Conservation (phyloP, 2,797 vertebrate species). For the Rhinella marina region DNA sequence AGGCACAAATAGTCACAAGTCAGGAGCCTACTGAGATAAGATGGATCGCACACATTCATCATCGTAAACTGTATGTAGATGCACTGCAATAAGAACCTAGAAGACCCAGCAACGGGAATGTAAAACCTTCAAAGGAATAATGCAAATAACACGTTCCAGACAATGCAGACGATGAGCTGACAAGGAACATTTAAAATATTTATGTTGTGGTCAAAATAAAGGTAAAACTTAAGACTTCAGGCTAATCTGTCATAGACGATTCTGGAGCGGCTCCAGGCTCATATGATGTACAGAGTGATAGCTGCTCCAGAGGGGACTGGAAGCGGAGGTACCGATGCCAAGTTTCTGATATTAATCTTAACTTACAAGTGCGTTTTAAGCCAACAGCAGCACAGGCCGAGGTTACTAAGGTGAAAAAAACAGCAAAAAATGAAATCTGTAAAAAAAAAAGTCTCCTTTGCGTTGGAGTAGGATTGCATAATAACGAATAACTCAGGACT, state of each 20-base stretch:
- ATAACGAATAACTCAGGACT: constrained; percentile 3
- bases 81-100: neutral
- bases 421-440: neutral
- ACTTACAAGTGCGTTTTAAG: constrained; percentile 20
- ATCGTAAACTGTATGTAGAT: neutral
- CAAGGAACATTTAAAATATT: constrained; percentile 42
- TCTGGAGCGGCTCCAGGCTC: constrained; percentile 27
- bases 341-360: constrained; percentile 44
- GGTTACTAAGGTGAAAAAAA: constrained; percentile 33
- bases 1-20: neutral
- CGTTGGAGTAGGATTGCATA: constrained; percentile 5
- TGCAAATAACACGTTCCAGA: constrained; percentile 41
- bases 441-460: neutral
- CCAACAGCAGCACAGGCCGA: constrained; percentile 31
- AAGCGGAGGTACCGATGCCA: constrained; percentile 28
- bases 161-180: constrained; percentile 10
- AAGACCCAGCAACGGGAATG: neutral
- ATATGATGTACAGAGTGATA: constrained; percentile 54
- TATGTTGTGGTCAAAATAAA: constrained; percentile 50
- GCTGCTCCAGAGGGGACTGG: constrained; percentile 27
- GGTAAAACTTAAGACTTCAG: constrained; percentile 35
- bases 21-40: neutral
- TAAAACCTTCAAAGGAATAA: constrained; percentile 1
- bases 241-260: constrained; percentile 32
- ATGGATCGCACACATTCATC: neutral